Base-by-base conservation (phyloP, 2,797 vertebrate genomes). In the Sus cebifrons region DNA sequence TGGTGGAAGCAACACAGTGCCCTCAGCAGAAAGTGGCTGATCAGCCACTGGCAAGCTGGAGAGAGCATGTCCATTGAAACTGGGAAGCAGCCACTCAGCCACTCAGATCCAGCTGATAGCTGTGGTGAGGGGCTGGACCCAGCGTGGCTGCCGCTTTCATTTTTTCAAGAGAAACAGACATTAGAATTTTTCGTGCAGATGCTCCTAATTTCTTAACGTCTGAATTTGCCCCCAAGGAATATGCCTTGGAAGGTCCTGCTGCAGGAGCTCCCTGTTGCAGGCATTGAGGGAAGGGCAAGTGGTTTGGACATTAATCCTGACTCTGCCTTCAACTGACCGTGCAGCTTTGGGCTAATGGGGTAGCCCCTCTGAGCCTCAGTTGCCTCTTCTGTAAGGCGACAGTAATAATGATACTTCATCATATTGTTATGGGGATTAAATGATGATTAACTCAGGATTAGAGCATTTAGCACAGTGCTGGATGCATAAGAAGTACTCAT, bases 301-400 rank as follows among this genome's bases (percentile, higher is more conserved):
- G 5, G 58, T 17, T 17, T 92, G 32, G n/a, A 7, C 15, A 36
- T 18, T 65, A 86, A 77, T 49, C 52, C 15, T 74, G 49, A 83
- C 87, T 84, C 49, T 79, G 54, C 74, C 44, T 29, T 56, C 65
- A 32, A 82, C 82, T 25, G 5, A 73, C 78, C 58, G 23, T 44
- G 12, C 54, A 79, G 40, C 87, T 64, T 83, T 44, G 58, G 64
- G 3, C 29, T 65, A 17, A 25, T 40, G 75, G 70, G 25, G 49
- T 62, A 70, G 86, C 11, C 60, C n/a, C 36, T 70, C 25, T 40
- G 91, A 86, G 82, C 70, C 81, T 70, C 70, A 13, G 71, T 89
- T 74, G 92, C 94, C 88, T 95, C 82, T 94, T 75, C 67, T 92
- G 77, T 67, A 75, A 96, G 89, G 54, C 91, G 92, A 60, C 52